Base-by-base conservation (phyloP, 2,113 vertebrate species). In the Scomber colias region DNA sequence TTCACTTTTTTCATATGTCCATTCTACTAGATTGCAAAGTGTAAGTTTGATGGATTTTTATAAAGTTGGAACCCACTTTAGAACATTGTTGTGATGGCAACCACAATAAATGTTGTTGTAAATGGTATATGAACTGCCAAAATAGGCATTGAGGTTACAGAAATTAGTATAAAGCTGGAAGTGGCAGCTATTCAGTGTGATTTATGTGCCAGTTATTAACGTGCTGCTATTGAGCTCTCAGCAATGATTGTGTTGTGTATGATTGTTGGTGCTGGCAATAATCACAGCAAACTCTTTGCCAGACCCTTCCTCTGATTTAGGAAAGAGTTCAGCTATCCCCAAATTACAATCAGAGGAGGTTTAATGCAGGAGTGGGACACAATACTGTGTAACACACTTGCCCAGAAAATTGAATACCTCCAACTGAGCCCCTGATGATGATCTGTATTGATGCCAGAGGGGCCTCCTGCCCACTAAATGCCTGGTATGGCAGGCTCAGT, bases 401-500 rank as follows among this genome's bases (percentile, higher is more conserved):
- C 24, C 13, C 69, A 55, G 77, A 85, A 76, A 71, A 71, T 31
- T 19, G 31, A 77, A 69, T 66, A 53, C 70, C 85, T 82, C 78
- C 53, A 69, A 55, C 60, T 70, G 62, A 85, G 75, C 57, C 65
- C 31, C 57, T 90, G 87, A 87, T 88, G 91, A 83, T 90, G 76
- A 90, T 90, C 63, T 69, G 80, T 60, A 63, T n/a, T 71, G 88
- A 90, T 85, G 88, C 75, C 83, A 84, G 68, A 60, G 75, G 81
- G 82, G 77, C 87, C 84, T 85, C 86, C 75, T 84, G 72, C 85
- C 70, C 74, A 77, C 71, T 77, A 71, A 85, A 83, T 68, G 87
- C 81, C 83, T 85, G 85, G 85, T 75, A 77, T 85, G 82, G 68
- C 48, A 53, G 88, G 89, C 90, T 14, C 59, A 1, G 53, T 10